Base-by-base conservation (phyloP, 2,888 invertebrate species). In the Xestia c-nigrum region DNA sequence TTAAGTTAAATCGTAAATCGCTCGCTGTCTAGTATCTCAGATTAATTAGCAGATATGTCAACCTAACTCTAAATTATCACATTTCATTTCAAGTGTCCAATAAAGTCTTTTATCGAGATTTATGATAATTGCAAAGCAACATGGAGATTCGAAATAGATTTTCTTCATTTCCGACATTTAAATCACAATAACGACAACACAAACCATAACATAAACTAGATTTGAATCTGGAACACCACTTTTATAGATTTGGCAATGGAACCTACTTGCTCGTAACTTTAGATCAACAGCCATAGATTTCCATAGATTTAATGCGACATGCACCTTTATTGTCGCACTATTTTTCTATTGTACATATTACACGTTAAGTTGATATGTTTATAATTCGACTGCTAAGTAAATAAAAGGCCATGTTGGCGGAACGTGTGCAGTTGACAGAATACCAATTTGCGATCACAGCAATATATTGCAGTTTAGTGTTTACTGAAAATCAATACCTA, bases 181-280 rank as follows among this genome's bases (percentile, higher is more conserved):
- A 81, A 84, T 87, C 70, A 78, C 78, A 74, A 63, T 70, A 78
- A 68, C 67, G 72, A 81, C 71, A 72, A 76, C 55, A 76, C 31
- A 74, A 65, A 81, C 67, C 68, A 77, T 85, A 86, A 65, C 64
- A 74, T 85, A 86, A 84, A 83, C 63, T 79, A 78, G 47, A 83
- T 71, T 84, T 46, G 75, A 75, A 87, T 80, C 72, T 87, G 74
- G 87, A 74, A 81, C 84, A 86, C 74, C 46, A 77, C 69, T 84
- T 85, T 87, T 87, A 83, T 76, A 61, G 67, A 80, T 86, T 84
- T 84, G 76, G 87, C 77, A 83, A 87, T 72, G 43, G 70, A 61
- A 52, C 50, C 12, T 43, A 72, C 63, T 70, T 24, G 40, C 21
- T 74, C 52, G 61, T 76, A 74, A 78, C 50, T 75, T 76, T 46